Conservation (phyloP, 2,113 vertebrate genomes). For the Potamarius usumacintae region DNA sequence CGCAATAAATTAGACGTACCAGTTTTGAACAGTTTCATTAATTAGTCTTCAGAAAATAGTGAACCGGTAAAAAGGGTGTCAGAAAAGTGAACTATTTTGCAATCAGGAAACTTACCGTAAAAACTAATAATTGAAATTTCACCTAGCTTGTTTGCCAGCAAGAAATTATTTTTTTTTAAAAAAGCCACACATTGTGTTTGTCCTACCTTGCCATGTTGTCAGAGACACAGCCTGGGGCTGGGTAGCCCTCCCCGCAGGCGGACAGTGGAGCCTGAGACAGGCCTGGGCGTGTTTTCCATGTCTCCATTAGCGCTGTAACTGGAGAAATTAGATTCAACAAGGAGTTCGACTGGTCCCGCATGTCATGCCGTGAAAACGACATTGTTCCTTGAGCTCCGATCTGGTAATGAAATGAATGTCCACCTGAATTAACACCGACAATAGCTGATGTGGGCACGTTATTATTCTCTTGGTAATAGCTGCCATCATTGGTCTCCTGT, state of each 20-base stretch:
- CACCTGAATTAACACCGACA: slow-evolving; percentile 96
- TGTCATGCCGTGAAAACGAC: slow-evolving; percentile 88
- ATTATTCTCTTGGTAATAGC: slow-evolving; percentile 91
- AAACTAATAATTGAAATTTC: neutral
- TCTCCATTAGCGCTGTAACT: slow-evolving; percentile 90
- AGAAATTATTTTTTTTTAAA: neutral
- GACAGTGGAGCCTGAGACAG: slow-evolving; percentile 78
- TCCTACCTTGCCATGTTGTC: slow-evolving; percentile 83
- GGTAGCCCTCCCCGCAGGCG: slow-evolving; percentile 88
- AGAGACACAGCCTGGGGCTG: slow-evolving; percentile 89
- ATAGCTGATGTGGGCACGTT: slow-evolving; percentile 88
- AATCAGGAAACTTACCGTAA: neutral
- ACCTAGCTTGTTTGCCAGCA: neutral
- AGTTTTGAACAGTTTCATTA: neutral
- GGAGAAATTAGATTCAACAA: slow-evolving; percentile 95
- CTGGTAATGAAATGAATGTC: slow-evolving; percentile 99
- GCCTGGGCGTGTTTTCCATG: slow-evolving; percentile 92
- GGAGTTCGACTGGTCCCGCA: slow-evolving; percentile 91
- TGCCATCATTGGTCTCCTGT: slow-evolving; percentile 89
- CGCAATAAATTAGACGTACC: neutral
- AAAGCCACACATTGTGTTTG: slow-evolving; percentile 6
- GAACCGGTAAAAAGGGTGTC: neutral
- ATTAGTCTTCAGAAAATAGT: neutral
- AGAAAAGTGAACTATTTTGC: neutral
- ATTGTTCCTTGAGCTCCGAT: slow-evolving; percentile 97